These are phyloP conservation scores for Copsychus sechellarum DNA, from an alignment of 2,113 vertebrate species.

Conservation along the genomic window DNA sequence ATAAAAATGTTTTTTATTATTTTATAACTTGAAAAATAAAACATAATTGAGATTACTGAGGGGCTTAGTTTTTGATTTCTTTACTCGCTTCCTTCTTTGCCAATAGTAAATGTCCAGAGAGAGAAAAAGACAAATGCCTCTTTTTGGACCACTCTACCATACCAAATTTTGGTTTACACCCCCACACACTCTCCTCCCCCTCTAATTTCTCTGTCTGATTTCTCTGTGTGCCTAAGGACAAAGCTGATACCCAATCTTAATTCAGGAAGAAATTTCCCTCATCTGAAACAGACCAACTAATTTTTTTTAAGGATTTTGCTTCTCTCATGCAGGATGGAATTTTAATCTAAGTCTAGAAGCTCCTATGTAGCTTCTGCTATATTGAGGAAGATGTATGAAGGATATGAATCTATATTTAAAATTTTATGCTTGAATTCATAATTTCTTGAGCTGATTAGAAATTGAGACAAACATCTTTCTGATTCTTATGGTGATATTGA, in stretches of 20 bases:
- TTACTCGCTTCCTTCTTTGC: background rate
- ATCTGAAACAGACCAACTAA: background rate
- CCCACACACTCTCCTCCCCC: fast-evolving
- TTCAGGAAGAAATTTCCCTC: background rate
- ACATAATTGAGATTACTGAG: background rate
- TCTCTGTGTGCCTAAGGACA: background rate
- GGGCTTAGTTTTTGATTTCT: fast-evolving
- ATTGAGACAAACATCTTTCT: background rate
- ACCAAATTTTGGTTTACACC: background rate
- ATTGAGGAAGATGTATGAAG: background rate
- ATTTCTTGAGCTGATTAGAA: background rate
- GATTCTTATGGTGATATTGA: background rate
- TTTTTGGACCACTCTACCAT: background rate
- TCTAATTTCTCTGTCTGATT: background rate
- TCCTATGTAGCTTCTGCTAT: background rate
- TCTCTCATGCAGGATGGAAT: background rate
- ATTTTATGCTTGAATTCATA: background rate
- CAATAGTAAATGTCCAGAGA: background rate
- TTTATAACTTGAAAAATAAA: background rate
- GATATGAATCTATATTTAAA: background rate
- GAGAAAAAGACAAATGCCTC: background rate
- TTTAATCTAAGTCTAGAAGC: background rate
- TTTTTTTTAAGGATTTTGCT: background rate
- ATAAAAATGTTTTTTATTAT: background rate
- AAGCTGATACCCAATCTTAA: background rate